phyloP scores from a whole-genome alignment of 2,797 vertebrate species.

The Ctenosaura bakeri region DNA sequence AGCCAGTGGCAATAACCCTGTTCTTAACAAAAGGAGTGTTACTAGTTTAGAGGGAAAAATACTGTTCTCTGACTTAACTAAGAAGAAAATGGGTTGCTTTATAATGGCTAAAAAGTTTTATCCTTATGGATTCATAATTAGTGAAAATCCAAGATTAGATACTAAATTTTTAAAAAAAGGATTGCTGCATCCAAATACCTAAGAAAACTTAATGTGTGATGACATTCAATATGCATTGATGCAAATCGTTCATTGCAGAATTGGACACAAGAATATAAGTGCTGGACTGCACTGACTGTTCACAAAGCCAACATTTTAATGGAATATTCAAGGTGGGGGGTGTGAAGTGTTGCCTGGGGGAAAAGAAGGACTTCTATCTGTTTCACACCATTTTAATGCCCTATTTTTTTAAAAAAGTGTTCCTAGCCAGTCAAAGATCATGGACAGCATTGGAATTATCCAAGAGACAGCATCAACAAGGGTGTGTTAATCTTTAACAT shows the following conservation, averaged over 20 bases:
- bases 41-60: not conserved
- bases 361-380: not conserved
- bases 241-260: conserved; percentile 17
- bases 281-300: not conserved
- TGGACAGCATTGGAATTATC: not conserved
- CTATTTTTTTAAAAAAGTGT: not conserved
- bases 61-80: conserved; percentile 27
- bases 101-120: conserved; percentile 1
- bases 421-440: not conserved
- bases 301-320: not conserved
- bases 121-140: not conserved
- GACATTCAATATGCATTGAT: not conserved
- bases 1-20: not conserved
- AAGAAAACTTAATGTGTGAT: conserved; percentile 9
- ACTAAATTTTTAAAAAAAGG: not conserved
- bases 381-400: not conserved
- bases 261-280: not conserved
- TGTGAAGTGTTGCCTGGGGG: not conserved
- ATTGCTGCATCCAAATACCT: not conserved
- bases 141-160: not conserved
- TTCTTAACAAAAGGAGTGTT: not conserved
- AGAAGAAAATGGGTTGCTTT: not conserved
- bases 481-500: not conserved
- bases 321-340: not conserved
- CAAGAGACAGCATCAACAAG: not conserved